These are phyloP conservation scores for Athalia rosae DNA, from an alignment of 2,888 invertebrate species.

Conservation along the genomic window DNA sequence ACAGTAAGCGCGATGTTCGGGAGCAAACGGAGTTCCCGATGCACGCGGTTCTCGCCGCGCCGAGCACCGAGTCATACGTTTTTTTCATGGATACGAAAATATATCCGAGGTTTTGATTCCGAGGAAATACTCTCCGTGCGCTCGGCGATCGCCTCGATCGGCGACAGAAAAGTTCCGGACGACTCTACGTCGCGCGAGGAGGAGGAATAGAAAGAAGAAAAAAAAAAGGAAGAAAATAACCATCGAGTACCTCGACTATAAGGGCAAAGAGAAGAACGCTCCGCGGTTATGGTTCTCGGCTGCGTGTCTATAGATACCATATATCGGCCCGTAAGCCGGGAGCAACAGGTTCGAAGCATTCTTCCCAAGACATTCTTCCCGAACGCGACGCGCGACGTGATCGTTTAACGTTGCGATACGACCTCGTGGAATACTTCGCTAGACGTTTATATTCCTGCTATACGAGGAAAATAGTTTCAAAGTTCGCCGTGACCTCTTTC, in stretches of 20 bases:
- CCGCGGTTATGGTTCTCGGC: conserved; percentile 20
- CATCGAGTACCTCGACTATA: not conserved
- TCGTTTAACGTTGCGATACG: conserved; percentile 23
- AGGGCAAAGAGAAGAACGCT: not conserved
- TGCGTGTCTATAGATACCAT: conserved; percentile 9
- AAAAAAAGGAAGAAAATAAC: not conserved
- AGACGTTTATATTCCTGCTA: not conserved
- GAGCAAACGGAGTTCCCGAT: conserved; percentile 1
- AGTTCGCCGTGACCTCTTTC: too few species aligned
- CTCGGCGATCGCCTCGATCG: too few species aligned
- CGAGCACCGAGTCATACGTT: not conserved
- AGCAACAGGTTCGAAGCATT: conserved; percentile 44
- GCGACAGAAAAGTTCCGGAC: too few species aligned
- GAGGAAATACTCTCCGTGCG: too few species aligned
- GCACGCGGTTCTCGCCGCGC: conserved; percentile 22
- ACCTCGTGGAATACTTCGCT: conserved; percentile 4
- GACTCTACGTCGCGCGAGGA: too few species aligned
- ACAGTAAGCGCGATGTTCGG: conserved; percentile 6
- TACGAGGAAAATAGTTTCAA: too few species aligned
- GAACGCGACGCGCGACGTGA: conserved; percentile 8
- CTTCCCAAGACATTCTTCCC: conserved; percentile 41
- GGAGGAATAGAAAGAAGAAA: too few species aligned
- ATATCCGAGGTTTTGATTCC: too few species aligned
- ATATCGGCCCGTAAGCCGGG: conserved; percentile 26
- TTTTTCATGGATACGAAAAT: too few species aligned